Percentiles rank a stretch among this genome's conserved stretches.
Evolutionary conservation across 2,113 vertebrate genomes (phyloP).

Genomic region (Setophaga petechia): DNA sequence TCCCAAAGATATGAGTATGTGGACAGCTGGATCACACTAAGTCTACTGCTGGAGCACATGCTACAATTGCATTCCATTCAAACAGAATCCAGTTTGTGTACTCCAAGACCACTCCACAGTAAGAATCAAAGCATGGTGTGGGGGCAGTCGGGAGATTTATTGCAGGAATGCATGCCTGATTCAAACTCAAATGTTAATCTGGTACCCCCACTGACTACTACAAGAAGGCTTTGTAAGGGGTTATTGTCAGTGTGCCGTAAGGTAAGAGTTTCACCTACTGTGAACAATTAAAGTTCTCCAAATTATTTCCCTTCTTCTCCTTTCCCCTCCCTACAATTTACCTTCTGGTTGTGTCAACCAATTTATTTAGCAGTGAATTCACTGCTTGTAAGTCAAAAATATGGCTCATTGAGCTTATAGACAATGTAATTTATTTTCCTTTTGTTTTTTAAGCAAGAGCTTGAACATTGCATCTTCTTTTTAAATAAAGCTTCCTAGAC

Average conservation of each 20-base stretch:
- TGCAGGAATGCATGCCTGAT: background rate
- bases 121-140: background rate
- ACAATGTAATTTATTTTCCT: conserved; percentile 1
- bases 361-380: conserved; percentile 49
- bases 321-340: background rate
- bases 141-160: background rate
- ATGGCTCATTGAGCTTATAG: conserved; percentile 28
- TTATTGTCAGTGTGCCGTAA: background rate
- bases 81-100: background rate
- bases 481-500: background rate
- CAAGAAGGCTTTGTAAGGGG: background rate
- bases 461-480: background rate
- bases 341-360: conserved; percentile 2
- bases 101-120: background rate
- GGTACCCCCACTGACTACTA: background rate
- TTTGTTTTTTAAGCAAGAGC: background rate
- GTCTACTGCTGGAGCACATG: background rate
- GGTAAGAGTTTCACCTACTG: conserved; percentile 13
- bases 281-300: conserved; percentile 28
- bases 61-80: background rate
- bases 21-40: background rate
- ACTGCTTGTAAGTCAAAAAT: conserved; percentile 20
- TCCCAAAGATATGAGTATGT: background rate
- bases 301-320: conserved; percentile 17
- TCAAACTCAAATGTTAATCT: background rate